Conservation (phyloP, 2,113 vertebrate species). For the Esox niger region DNA sequence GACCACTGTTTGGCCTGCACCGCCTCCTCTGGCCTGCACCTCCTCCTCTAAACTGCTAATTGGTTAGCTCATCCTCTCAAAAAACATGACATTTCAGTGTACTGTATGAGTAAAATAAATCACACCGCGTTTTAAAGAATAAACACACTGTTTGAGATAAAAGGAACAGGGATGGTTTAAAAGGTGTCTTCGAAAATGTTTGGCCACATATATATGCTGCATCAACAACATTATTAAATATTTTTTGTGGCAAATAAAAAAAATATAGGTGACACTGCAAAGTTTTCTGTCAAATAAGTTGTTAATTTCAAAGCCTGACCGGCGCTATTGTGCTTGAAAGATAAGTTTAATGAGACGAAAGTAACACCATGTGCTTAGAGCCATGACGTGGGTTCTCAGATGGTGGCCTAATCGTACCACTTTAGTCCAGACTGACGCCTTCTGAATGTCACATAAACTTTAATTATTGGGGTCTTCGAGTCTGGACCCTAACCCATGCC, state of each 20-base stretch:
- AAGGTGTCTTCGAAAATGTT: too few relatives aligned
- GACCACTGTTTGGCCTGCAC: too few relatives aligned
- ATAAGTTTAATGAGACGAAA: background rate
- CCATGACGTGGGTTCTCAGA: constrained; percentile 24
- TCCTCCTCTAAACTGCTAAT: too few relatives aligned
- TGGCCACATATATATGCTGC: background rate
- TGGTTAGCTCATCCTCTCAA: too few relatives aligned
- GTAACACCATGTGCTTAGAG: background rate
- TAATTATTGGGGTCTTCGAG: constrained; percentile 45
- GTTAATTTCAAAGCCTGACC: background rate
- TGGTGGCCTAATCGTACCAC: constrained; percentile 30
- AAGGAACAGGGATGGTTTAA: too few relatives aligned
- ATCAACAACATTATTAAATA: too few relatives aligned
- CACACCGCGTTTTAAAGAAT: too few relatives aligned
- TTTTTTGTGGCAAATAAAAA: too few relatives aligned
- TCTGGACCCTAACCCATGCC: constrained; percentile 22
- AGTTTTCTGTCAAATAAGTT: background rate
- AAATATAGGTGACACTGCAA: background rate
- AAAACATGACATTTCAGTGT: too few relatives aligned
- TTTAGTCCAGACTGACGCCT: constrained; percentile 30
- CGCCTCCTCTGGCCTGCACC: too few relatives aligned
- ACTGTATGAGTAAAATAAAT: too few relatives aligned
- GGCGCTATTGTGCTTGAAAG: background rate
- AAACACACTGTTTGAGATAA: too few relatives aligned
- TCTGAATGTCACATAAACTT: constrained; percentile 49